Conservation (phyloP, 2,113 vertebrate species). For the Prionailurus bengalensis region DNA sequence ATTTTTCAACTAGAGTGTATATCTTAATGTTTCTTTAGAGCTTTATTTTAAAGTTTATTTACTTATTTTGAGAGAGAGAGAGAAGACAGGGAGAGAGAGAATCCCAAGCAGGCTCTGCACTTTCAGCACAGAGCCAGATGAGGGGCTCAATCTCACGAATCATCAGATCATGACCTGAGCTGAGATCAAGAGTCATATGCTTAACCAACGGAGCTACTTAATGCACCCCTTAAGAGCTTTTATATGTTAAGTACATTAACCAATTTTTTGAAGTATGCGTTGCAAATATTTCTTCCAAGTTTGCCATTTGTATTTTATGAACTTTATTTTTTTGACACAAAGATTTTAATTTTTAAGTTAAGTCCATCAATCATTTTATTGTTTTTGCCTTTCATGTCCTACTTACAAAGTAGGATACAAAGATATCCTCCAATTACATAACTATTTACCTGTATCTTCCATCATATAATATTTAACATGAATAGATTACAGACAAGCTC, state of each 20-base stretch:
- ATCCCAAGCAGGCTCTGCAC: too few relatives aligned
- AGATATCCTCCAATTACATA: neutral
- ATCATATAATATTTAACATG: constrained; percentile 36
- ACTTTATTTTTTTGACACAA: neutral
- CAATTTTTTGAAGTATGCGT: constrained; percentile 35
- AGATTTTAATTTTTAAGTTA: constrained; percentile 48
- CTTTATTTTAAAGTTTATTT: neutral
- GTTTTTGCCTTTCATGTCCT: constrained; percentile 50
- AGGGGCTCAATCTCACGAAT: too few relatives aligned
- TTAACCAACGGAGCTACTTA: too few relatives aligned
- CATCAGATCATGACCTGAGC: too few relatives aligned
- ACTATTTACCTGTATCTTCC: neutral
- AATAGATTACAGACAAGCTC: constrained; percentile 12
- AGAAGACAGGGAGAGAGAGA: too few relatives aligned
- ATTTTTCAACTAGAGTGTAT: constrained; percentile 20
- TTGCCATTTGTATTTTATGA: constrained; percentile 10
- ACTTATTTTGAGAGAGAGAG: too few relatives aligned
- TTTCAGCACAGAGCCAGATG: too few relatives aligned
- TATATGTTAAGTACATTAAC: neutral
- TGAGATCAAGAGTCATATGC: too few relatives aligned
- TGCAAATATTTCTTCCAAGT: constrained; percentile 49
- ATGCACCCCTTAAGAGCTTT: neutral
- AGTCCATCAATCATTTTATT: neutral
- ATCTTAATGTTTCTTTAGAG: constrained; percentile 27
- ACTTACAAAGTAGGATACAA: neutral